Evolutionary conservation across 2,888 invertebrate species (phyloP), one percentile per base, ranked within the genome.

Genomic region (Drosophila affinis): DNA sequence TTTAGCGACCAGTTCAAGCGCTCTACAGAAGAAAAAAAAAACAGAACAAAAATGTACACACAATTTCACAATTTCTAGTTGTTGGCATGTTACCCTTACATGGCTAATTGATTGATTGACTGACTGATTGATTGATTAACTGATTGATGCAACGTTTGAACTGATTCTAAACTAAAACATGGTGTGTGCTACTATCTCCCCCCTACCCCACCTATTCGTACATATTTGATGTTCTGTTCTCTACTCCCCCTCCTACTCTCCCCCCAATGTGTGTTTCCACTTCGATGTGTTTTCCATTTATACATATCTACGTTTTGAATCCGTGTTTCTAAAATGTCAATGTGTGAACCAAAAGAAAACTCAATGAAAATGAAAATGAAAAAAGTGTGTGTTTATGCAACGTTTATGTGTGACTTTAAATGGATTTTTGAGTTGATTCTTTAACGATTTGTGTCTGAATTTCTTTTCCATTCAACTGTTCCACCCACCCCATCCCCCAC

Each of bases 331-430:
- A 39, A n/a, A n/a, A n/a, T 39, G n/a, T 39, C 14, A 14, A 14
- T 6, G 7, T 39, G 39, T 39, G 44, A 52, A 64, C 63, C 61
- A 17, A 24, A 34, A 17, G 24, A 39, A 18, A 18, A 54, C 45
- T 10, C 9, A 17, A 9, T 24, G 60, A 46, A 14, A 18, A 3
- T 21, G 9, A 46, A 12, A 24, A 24, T 24, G 24, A 24, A 27
- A 27, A 27, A 27, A 49, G 18, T 32, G 79, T 86, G 79, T 83
- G 70, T 75, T 74, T 83, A 86, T 87, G 90, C 90, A 89, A 90
- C 86, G 90, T 90, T 88, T 90, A 84, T 89, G 90, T 90, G 90
- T 90, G 90, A 90, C 90, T 83, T 80, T 59, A 71, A 60, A 65
- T 53, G 55, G 51, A 57, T 61, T 27, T 58, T 70, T 76, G 67